Evolutionary conservation across 2,797 vertebrate genomes (phyloP).

Genomic region (Urosaurus nigricauda): DNA sequence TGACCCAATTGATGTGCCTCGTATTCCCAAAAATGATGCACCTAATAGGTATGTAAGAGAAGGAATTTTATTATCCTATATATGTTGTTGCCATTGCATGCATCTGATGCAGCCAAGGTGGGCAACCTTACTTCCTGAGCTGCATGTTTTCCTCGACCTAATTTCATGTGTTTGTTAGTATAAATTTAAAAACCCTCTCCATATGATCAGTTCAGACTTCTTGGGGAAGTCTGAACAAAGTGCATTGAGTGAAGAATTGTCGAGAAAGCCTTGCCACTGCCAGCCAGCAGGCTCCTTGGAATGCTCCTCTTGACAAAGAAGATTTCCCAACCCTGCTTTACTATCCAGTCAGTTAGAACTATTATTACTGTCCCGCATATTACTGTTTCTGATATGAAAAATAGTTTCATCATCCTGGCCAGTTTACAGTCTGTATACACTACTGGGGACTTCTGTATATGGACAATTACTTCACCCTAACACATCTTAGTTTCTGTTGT

Average conservation of each 20-base stretch:
- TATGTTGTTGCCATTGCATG: not conserved
- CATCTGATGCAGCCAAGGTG: no score
- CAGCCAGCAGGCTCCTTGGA: not conserved
- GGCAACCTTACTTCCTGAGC: no score
- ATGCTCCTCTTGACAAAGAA: not conserved
- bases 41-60: conserved; percentile 90
- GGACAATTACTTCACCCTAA: not conserved
- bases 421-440: not conserved
- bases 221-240: no score
- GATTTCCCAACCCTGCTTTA: not conserved
- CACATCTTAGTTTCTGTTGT: not conserved
- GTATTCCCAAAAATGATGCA: conserved; percentile 97
- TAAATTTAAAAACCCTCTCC: no score
- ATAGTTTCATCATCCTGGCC: not conserved
- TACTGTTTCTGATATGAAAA: not conserved
- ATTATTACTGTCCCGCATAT: not conserved
- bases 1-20: conserved; percentile 94
- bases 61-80: not conserved
- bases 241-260: no score
- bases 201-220: no score
- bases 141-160: no score
- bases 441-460: not conserved
- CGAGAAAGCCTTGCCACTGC: not conserved
- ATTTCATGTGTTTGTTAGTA: no score
- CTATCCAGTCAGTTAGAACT: not conserved